Conservation (phyloP, 2,888 invertebrate genomes). For the Hoplodrina ambigua region DNA sequence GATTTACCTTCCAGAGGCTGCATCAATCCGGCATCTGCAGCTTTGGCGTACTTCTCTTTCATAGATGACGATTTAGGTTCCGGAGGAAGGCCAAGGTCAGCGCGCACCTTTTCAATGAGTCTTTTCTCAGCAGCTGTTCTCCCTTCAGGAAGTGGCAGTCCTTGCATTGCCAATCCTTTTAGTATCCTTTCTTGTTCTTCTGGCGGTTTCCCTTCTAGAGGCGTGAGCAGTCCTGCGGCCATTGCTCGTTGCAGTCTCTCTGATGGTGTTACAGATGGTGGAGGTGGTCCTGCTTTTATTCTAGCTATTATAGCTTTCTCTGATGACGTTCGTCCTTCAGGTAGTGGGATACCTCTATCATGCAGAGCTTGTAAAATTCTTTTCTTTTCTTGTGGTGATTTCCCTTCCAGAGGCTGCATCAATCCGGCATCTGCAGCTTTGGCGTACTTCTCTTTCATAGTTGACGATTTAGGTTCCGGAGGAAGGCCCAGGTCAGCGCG, state of each 20-base stretch:
- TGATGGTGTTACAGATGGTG: neutral
- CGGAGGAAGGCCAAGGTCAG: neutral
- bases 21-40: neutral
- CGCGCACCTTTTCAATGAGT: neutral
- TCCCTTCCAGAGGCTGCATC: slow-evolving; percentile 57
- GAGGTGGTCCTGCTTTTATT: neutral
- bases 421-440: slow-evolving; percentile 63
- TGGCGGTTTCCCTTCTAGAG: neutral
- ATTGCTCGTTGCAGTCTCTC: neutral
- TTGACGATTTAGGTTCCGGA: slow-evolving; percentile 34
- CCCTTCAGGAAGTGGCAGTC: neutral
- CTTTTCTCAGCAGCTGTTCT: neutral
- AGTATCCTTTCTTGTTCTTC: neutral
- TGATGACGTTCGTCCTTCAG: slow-evolving; percentile 39
- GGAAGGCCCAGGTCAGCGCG: slow-evolving; percentile 53
- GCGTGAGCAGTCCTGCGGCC: neutral
- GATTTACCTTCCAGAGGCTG: neutral
- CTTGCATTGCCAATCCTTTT: neutral
- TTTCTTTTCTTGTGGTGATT: slow-evolving; percentile 57
- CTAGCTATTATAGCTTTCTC: slow-evolving; percentile 24
- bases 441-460: slow-evolving; percentile 58
- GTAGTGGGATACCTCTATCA: slow-evolving; percentile 57
- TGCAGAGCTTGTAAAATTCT: slow-evolving; percentile 52
- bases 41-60: neutral
- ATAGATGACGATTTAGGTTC: neutral